phyloP scores from a whole-genome alignment of 1,140 invertebrate genomes.

The Monomorium pharaonis region DNA sequence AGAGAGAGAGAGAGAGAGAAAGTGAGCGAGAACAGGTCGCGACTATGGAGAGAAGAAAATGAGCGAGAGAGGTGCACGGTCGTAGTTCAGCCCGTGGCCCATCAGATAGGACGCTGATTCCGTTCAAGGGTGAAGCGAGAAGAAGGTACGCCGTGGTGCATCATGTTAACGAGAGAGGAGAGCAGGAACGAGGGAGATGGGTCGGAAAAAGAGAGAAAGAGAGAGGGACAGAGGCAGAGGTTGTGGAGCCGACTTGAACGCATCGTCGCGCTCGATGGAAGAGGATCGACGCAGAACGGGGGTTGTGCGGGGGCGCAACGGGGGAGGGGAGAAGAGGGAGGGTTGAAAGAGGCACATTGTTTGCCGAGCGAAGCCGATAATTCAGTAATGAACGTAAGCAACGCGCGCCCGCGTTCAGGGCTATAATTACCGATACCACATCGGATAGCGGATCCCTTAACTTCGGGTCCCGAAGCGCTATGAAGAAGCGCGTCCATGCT shows the following conservation, averaged over 20 bases:
- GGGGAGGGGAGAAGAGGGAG: slow-evolving; percentile 24
- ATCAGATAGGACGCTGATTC: slow-evolving; percentile 73
- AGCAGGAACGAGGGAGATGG: background rate
- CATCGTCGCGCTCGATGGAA: background rate
- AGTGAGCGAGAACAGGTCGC: slow-evolving; percentile 42
- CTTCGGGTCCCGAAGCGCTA: slow-evolving; percentile 77
- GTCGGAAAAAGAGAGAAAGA: slow-evolving; percentile 12
- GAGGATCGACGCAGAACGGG: slow-evolving; percentile 41
- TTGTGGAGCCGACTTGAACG: slow-evolving; percentile 5
- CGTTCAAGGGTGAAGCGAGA: slow-evolving; percentile 52
- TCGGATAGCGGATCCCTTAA: slow-evolving; percentile 84
- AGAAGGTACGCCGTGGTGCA: slow-evolving; percentile 21
- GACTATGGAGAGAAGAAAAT: slow-evolving; percentile 22
- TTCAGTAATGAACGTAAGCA: slow-evolving; percentile 85
- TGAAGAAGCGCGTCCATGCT: slow-evolving; percentile 71
- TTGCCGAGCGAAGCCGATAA: slow-evolving; percentile 84
- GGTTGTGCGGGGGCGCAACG: slow-evolving; percentile 51
- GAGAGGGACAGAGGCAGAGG: background rate
- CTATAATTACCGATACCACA: slow-evolving; percentile 85
- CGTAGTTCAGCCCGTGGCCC: slow-evolving; percentile 77
- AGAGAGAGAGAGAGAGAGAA: background rate
- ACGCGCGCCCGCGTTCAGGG: slow-evolving; percentile 82
- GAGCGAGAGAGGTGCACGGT: slow-evolving; percentile 52
- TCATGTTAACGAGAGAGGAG: slow-evolving; percentile 23
- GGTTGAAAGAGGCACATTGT: slow-evolving; percentile 81